These are phyloP conservation scores for Octopus bimaculoides DNA, from an alignment of 1,140 invertebrate genomes.

Conservation along the genomic window DNA sequence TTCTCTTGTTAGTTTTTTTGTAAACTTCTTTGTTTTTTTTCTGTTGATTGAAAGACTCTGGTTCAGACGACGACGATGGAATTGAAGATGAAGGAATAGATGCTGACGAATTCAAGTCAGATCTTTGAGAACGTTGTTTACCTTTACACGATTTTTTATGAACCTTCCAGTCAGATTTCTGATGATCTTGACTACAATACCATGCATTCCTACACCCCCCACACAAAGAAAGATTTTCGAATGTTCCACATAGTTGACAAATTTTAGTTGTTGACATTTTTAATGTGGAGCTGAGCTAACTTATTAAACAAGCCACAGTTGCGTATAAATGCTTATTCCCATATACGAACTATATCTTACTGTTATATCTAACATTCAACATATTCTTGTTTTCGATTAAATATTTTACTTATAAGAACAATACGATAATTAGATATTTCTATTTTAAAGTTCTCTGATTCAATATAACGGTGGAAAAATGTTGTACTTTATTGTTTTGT, in stretches of 20 bases:
- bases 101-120: neutral
- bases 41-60: neutral
- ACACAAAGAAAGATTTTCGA: slow-evolving; percentile 70
- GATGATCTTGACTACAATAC: slow-evolving; percentile 79
- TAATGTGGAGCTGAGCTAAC: no score
- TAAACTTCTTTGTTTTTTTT: neutral
- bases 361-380: no score
- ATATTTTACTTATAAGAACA: no score
- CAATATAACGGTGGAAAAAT: no score
- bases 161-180: slow-evolving; percentile 72
- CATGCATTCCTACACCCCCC: slow-evolving; percentile 69
- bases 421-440: no score
- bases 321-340: no score
- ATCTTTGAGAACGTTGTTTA: neutral
- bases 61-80: neutral
- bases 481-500: no score
- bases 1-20: slow-evolving; percentile 21
- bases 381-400: no score
- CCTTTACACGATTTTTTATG: slow-evolving; percentile 63
- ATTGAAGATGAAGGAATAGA: neutral
- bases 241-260: slow-evolving; percentile 63
- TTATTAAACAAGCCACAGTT: no score
- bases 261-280: slow-evolving; percentile 24
- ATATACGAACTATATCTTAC: no score
- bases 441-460: no score